Base-by-base conservation (phyloP, 2,888 invertebrate species). In the Athalia circularis region DNA sequence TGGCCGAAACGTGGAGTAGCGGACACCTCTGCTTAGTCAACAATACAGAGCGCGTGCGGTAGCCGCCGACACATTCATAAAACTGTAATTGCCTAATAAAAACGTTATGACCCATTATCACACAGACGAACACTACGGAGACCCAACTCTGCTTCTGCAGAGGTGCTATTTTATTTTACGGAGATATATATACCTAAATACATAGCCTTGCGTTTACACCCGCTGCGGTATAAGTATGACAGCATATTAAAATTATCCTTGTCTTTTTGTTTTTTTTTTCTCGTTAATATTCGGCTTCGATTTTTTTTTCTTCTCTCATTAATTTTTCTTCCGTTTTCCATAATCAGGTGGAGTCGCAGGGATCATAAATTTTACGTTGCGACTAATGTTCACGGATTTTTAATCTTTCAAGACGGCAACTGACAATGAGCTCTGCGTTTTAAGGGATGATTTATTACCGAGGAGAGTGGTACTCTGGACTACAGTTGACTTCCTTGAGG, bases 71-170 rank as follows among this genome's bases (percentile, higher is more conserved):
- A 76, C 80, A 81, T 82, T 83, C 85, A 81, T 85, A 86, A 86
- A 87, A 86, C 83, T 83, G 82, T 83, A 83, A 83, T 82, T 83
- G 84, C 84, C 85, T 83, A 86, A 87, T 87, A 86, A 86, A 87
- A 82, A 85, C 79, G 83, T 84, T 87, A 86, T 83, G 86, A 84
- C 81, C 83, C 81, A 83, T 81, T 82, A 83, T 82, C 82, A 81
- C 83, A 79, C 82, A 75, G 83, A 76, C 80, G 80, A 82, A 82
- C 75, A 72, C 68, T 59, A 59, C 57, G 6, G n/a, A n/a, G 72
- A 54, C 13, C 62, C 13, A 47, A 8, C n/a, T 15, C 43, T n/a
- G 52, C 11, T 57, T 72, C 57, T 72, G 9, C n/a, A n/a, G 59
- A 72, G 72, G 72, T 72, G 72, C 43, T 72, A 59, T 72, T 72